Base-by-base conservation (phyloP, 2,888 invertebrate genomes). In the Chrysolina oricalcia region DNA sequence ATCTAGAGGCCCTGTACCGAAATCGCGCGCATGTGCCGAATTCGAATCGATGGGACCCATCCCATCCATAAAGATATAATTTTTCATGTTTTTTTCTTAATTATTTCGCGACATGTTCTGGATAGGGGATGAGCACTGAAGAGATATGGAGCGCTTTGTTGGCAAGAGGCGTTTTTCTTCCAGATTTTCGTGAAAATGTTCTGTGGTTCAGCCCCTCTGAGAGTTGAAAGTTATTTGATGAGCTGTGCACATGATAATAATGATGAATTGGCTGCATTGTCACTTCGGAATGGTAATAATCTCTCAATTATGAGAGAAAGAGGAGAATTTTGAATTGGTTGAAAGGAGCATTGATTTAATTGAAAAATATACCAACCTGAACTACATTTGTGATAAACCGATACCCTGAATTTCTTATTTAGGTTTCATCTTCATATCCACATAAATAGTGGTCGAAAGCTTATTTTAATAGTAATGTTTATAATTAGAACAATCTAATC, bases 31-130 rank as follows among this genome's bases (percentile, higher is more conserved):
- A 79, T 82, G 87, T 87, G 84, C 85, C 81, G 77, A 77, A 79
- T 79, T 83, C 82, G 85, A 87, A 88, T 88, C 88, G 88, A 88
- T 87, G 87, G 83, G 86, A 87, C 87, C 87, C 88, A 87, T 87
- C 87, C 87, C 88, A 81, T 82, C 80, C 73, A 74, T 78, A 78
- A 80, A 81, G 82, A 83, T 81, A 82, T 83, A 80, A 78, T 80
- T 80, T 78, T 78, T 72, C 73, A 77, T 70, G 74, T 74, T 77
- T 74, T 73, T 77, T 77, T 74, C 56, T 70, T 72, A 66, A 78
- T 69, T 73, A 66, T 70, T 62, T 70, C 69, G 59, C 35, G 59
- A 72, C 72, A 65, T 69, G 69, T 48, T 48, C 35, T 65, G 23
- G 64, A 69, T 65, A 65, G 40, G 53, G 53, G 56, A 48, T 65